Percentiles rank a stretch among this genome's conserved stretches.
phyloP scores from a whole-genome alignment of 2,113 vertebrate genomes.

The Rhodinocichla rosea region DNA sequence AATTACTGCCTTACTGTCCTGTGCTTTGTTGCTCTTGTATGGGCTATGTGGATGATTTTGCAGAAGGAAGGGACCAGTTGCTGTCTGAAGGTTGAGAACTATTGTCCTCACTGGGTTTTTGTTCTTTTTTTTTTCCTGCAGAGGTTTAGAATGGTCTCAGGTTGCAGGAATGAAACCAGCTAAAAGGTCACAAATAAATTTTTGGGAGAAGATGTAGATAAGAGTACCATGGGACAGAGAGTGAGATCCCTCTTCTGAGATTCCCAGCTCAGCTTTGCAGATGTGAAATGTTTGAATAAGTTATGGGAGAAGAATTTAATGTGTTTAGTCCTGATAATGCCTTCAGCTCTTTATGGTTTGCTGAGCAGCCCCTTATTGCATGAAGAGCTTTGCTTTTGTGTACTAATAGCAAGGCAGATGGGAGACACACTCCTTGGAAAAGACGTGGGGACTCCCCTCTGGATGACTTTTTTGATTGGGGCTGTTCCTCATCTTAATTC shows the following conservation, averaged over 20 bases:
- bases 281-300: background rate
- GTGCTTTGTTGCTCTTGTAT: background rate
- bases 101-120: background rate
- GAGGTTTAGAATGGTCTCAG: background rate
- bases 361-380: background rate
- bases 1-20: background rate
- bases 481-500: background rate
- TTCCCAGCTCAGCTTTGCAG: background rate
- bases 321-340: background rate
- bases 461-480: background rate
- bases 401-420: background rate
- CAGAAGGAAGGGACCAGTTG: background rate
- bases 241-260: background rate
- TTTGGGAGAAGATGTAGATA: background rate
- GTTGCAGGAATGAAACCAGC: background rate
- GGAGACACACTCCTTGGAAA: background rate
- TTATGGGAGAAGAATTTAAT: background rate
- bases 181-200: background rate
- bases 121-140: background rate
- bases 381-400: background rate
- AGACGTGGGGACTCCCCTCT: background rate
- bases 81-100: background rate
- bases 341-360: background rate
- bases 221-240: background rate
- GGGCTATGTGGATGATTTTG: background rate